A percentile compares a stretch with the other conserved stretches of the same genome.
These are phyloP conservation scores for Rhinichthys klamathensis DNA, from an alignment of 2,113 vertebrate species.

Conservation along the genomic window DNA sequence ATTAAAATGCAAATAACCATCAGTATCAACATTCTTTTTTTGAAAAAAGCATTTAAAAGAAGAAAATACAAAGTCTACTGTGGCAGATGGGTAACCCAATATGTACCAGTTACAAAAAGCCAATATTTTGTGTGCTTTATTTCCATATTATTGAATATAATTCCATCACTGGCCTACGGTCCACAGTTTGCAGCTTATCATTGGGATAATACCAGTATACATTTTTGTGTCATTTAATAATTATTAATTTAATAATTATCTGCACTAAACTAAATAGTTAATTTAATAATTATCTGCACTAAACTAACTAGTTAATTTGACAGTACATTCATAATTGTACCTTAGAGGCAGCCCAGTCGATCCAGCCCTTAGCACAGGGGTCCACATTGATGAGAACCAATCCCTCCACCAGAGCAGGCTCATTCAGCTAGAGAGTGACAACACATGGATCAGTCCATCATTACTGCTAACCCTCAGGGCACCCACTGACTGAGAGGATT, in stretches of 20 bases:
- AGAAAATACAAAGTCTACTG: background rate
- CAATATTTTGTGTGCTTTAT: background rate
- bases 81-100: background rate
- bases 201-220: background rate
- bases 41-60: background rate
- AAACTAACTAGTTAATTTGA: background rate
- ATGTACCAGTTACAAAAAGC: background rate
- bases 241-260: background rate
- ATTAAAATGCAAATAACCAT: background rate
- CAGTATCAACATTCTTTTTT: background rate
- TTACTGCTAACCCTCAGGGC: background rate
- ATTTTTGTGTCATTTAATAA: background rate
- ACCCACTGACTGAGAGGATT: background rate
- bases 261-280: background rate
- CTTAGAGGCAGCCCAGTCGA: conserved; percentile 97
- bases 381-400: conserved; percentile 95
- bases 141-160: background rate
- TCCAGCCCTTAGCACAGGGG: conserved; percentile 95
- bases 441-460: background rate
- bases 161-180: background rate
- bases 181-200: background rate
- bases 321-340: conserved; percentile 62
- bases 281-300: background rate
- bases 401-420: conserved; percentile 90
- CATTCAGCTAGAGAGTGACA: conserved; percentile 79